Evolutionary conservation across 2,888 invertebrate species (phyloP).

Genomic region (Caenorhabditis sp.): DNA sequence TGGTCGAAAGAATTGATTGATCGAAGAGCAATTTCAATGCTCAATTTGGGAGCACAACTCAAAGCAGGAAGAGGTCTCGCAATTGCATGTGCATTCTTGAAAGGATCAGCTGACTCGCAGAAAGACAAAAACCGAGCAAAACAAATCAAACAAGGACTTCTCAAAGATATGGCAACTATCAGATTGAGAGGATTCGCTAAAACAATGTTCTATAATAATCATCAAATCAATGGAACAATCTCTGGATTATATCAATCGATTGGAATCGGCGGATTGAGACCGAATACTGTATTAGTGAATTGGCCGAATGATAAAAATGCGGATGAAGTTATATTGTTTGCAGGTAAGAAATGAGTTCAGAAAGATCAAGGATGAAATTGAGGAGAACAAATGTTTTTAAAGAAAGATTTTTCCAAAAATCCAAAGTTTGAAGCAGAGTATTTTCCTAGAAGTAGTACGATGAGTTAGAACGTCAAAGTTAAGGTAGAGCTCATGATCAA

Average conservation of each 20-base stretch:
- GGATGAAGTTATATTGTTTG: conserved; percentile 57
- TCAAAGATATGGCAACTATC: conserved; percentile 82
- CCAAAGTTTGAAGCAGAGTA: no score
- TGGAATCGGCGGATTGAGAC: conserved; percentile 95
- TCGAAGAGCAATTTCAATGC: conserved; percentile 78
- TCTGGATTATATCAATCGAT: conserved; percentile 82
- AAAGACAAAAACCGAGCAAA: conserved; percentile 77
- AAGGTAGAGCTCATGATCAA: no score
- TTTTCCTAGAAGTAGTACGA: no score
- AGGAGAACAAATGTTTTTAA: no score
- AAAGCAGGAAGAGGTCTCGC: conserved; percentile 86
- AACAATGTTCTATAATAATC: conserved; percentile 84
- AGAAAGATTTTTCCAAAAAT: no score
- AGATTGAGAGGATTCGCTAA: conserved; percentile 96
- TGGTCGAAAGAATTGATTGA: conserved; percentile 73
- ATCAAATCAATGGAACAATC: conserved; percentile 65
- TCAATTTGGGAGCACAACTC: conserved; percentile 92
- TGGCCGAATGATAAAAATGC: conserved; percentile 83
- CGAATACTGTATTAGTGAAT: conserved; percentile 95
- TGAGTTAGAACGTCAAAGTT: no score
- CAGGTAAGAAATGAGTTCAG: conserved; percentile 30
- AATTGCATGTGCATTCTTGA: conserved; percentile 85
- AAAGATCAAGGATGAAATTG: no score
- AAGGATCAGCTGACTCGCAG: conserved; percentile 75
- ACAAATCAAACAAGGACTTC: conserved; percentile 72